These are phyloP conservation scores for Anarrhichthys ocellatus DNA, from an alignment of 2,113 vertebrate genomes.

Conservation along the genomic window DNA sequence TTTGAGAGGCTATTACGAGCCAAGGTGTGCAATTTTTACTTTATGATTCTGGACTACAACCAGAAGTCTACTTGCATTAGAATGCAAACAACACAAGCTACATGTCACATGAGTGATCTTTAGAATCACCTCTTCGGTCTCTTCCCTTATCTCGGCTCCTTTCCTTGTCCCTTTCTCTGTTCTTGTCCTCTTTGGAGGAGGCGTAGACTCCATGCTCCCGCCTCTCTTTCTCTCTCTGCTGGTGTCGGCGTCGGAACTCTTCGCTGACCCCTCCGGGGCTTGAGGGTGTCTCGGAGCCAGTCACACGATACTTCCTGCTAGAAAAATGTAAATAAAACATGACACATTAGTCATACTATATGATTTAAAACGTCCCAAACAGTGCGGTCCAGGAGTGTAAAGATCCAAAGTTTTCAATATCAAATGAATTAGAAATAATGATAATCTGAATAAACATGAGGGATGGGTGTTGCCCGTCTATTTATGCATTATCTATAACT, in stretches of 20 bases:
- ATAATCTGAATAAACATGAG: not conserved
- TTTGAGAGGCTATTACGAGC: not conserved
- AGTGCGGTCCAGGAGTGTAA: not conserved
- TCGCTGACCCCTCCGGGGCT: conserved; percentile 96
- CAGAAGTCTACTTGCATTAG: not conserved
- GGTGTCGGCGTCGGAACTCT: conserved; percentile 91
- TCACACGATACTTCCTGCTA: conserved; percentile 92
- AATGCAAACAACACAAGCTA: not conserved
- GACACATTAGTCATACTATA: not conserved
- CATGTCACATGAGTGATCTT: not conserved
- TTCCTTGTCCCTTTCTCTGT: conserved; percentile 83
- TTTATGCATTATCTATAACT: not conserved
- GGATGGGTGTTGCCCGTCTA: not conserved
- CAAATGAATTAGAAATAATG: not conserved
- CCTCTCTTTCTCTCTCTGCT: conserved; percentile 92
- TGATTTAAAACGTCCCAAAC: not conserved
- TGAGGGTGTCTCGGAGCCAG: conserved; percentile 94
- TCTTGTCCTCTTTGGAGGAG: conserved; percentile 94
- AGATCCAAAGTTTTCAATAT: not conserved
- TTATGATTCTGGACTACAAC: not conserved
- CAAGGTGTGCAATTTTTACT: not conserved
- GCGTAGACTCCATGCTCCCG: conserved; percentile 95
- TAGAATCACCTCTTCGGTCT: conserved; percentile 84
- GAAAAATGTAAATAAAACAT: not conserved
- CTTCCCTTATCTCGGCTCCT: conserved; percentile 78